These are phyloP conservation scores for Camponotus vicinus DNA, from an alignment of 1,140 invertebrate genomes.

Conservation along the genomic window DNA sequence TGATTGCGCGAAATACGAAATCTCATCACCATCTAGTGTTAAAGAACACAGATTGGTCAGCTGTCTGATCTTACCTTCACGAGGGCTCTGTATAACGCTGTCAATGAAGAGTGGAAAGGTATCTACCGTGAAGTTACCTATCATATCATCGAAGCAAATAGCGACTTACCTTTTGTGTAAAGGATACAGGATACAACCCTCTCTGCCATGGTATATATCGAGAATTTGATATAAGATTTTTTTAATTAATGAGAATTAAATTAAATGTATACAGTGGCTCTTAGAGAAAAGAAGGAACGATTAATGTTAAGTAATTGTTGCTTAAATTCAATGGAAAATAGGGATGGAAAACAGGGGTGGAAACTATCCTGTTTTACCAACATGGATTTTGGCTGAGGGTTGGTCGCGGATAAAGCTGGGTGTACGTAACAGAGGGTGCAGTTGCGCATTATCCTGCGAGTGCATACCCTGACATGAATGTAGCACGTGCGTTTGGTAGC, in stretches of 20 bases:
- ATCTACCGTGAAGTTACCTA: constrained; percentile 29
- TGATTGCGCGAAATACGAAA: background rate
- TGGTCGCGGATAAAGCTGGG: constrained; percentile 4
- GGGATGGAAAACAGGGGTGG: background rate
- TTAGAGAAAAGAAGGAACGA: background rate
- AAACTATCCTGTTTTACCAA: constrained; percentile 56
- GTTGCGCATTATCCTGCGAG: background rate
- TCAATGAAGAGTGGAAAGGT: constrained; percentile 17
- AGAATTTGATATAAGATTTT: background rate
- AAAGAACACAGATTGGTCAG: background rate
- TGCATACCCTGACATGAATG: constrained; percentile 37
- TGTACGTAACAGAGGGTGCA: constrained; percentile 41
- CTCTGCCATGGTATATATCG: background rate
- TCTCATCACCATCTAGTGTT: constrained; percentile 49
- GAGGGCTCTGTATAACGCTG: constrained; percentile 8
- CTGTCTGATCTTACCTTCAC: constrained; percentile 36
- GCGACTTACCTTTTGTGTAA: constrained; percentile 37
- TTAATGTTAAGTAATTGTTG: background rate
- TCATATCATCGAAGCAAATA: constrained; percentile 17
- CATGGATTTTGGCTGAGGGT: background rate
- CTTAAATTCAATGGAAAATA: constrained; percentile 8
- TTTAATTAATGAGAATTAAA: constrained; percentile 6
- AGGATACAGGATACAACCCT: background rate
- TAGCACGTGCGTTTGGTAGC: constrained; percentile 60
- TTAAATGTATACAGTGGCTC: background rate